Evolutionary conservation across 2,797 vertebrate genomes (phyloP).

Genomic region (Sebastiscus albofasciatus): DNA sequence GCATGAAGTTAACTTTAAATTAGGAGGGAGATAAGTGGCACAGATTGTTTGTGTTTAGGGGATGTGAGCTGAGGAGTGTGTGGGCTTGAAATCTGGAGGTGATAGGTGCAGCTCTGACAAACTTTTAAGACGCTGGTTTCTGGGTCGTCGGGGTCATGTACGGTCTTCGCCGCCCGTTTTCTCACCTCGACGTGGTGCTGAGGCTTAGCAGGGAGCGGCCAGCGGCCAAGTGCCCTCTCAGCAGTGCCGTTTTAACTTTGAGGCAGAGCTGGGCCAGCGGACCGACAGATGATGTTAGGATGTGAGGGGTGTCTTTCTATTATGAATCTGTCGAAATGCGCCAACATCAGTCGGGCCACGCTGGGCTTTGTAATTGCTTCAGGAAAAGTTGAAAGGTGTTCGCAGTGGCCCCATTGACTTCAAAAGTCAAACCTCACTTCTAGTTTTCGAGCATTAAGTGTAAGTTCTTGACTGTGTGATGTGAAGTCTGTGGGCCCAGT

Average conservation of each 20-base stretch:
- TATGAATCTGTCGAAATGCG: constrained; percentile 3
- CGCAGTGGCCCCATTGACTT: not conserved
- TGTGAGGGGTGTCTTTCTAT: not conserved
- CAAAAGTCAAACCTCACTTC: not conserved
- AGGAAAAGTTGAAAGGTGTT: constrained; percentile 13
- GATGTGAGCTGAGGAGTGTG: not conserved
- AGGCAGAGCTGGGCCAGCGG: not conserved
- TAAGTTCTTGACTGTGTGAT: not conserved
- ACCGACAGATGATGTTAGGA: not conserved
- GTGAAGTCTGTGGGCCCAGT: not conserved
- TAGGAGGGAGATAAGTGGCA: constrained; percentile 7
- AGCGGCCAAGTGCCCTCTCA: constrained; percentile 1
- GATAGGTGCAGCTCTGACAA: not conserved
- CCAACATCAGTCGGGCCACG: not conserved
- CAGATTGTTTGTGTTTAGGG: not conserved
- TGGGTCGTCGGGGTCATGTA: not conserved
- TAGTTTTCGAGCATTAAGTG: not conserved
- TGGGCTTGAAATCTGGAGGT: not conserved
- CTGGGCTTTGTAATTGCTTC: not conserved
- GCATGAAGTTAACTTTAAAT: constrained; percentile 22
- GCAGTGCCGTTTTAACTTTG: not conserved
- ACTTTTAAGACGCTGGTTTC: not conserved
- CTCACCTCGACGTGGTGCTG: not conserved
- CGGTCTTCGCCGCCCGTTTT: not conserved
- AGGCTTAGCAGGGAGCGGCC: not conserved